Conservation (phyloP, 2,888 invertebrate genomes). For the Cremastobaeus sp. region DNA sequence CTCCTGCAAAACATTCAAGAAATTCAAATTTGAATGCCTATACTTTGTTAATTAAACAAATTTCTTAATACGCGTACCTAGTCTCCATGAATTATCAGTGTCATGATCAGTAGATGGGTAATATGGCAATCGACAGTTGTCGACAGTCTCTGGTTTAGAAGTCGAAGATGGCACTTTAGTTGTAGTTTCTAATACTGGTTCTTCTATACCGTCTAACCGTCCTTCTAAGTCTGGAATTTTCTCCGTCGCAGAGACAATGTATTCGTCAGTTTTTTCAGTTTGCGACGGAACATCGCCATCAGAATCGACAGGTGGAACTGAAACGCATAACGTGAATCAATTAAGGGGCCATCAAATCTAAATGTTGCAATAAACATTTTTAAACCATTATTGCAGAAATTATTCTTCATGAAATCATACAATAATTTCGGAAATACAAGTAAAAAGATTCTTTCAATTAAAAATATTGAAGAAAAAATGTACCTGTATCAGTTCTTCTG, state of each 20-base stretch:
- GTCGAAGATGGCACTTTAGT: conserved; percentile 56
- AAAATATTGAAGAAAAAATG: too few relatives aligned
- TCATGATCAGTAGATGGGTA: conserved; percentile 80
- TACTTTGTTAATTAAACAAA: too few relatives aligned
- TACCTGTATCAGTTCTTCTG: conserved; percentile 74
- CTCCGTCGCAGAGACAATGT: conserved; percentile 45
- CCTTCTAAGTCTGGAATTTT: conserved; percentile 6
- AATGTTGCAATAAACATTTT: too few relatives aligned
- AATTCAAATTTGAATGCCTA: conserved; percentile 9
- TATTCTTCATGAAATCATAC: too few relatives aligned
- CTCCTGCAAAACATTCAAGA: conserved; percentile 78
- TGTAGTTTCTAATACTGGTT: conserved; percentile 71
- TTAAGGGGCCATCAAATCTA: too few relatives aligned
- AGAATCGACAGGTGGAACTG: conserved; percentile 50
- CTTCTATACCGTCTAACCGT: conserved; percentile 65
- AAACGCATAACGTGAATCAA: too few relatives aligned
- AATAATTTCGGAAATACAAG: too few relatives aligned
- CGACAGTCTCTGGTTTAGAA: conserved; percentile 70
- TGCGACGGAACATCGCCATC: conserved; percentile 56
- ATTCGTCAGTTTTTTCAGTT: conserved; percentile 62
- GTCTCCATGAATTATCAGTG: conserved; percentile 81
- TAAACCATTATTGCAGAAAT: too few relatives aligned
- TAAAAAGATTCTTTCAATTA: too few relatives aligned
- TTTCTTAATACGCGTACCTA: conserved; percentile 79
- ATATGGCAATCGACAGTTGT: conserved; percentile 80